Percentiles rank a stretch among this genome's conserved stretches.
These are phyloP conservation scores for Lasioglossum oenotherae DNA, from an alignment of 2,888 invertebrate species.

Conservation along the genomic window DNA sequence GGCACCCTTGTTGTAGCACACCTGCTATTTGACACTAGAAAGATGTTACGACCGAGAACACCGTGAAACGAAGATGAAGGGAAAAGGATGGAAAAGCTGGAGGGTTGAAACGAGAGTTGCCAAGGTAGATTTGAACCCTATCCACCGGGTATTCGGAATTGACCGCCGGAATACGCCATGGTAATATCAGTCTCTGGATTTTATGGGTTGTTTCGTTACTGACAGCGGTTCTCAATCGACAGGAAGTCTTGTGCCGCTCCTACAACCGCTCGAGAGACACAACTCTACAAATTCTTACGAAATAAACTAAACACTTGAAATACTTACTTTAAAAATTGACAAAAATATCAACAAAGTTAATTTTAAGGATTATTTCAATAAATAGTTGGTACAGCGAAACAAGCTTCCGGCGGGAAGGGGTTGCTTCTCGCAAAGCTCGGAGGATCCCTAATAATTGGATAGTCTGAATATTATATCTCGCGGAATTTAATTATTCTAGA, in stretches of 20 bases:
- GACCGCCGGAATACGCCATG: constrained; percentile 68
- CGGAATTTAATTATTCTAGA: constrained; percentile 14
- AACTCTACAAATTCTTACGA: too few species aligned
- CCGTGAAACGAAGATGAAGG: constrained; percentile 25
- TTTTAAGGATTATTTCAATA: background rate
- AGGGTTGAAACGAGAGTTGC: constrained; percentile 30
- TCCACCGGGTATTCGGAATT: constrained; percentile 66
- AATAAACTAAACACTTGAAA: too few species aligned
- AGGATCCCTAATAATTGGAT: background rate
- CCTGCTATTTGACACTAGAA: background rate
- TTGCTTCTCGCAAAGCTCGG: background rate
- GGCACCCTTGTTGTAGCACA: background rate
- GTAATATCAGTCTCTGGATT: constrained; percentile 70
- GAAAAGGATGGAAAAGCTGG: constrained; percentile 37
- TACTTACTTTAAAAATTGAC: too few species aligned
- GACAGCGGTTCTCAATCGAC: constrained; percentile 64
- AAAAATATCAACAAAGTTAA: too few species aligned
- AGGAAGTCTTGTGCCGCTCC: background rate
- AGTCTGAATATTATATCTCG: constrained; percentile 3
- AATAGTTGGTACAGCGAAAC: background rate
- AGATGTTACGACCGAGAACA: background rate
- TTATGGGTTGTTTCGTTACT: constrained; percentile 69
- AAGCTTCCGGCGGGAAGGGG: background rate
- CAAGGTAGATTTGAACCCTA: constrained; percentile 54
- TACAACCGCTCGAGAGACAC: too few species aligned